Evolutionary conservation across 1,140 invertebrate genomes (phyloP).

Genomic region (Bombus balteatus): DNA sequence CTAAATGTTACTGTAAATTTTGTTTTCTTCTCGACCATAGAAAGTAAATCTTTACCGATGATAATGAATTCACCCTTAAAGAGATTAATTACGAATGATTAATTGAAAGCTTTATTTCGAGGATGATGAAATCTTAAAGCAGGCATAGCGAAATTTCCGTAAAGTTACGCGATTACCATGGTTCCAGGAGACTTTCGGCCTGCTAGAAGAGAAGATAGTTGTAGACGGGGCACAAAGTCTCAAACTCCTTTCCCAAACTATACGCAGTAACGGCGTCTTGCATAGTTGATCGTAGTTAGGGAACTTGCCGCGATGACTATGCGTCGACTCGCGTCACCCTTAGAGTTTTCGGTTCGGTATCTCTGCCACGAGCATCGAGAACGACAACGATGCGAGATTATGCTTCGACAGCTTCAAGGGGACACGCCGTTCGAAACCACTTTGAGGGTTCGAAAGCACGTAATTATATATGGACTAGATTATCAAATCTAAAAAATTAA

Average conservation of each 20-base stretch:
- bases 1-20: not conserved
- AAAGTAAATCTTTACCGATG: not conserved
- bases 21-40: not conserved
- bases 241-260: constrained; percentile 40
- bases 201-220: constrained; percentile 50
- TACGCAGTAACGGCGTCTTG: constrained; percentile 51
- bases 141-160: not conserved
- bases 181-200: constrained; percentile 50
- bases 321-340: constrained; percentile 50
- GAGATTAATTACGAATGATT: not conserved
- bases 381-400: constrained; percentile 20
- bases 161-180: constrained; percentile 11
- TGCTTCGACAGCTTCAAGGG: constrained; percentile 14
- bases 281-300: constrained; percentile 70
- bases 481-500: not conserved
- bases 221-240: constrained; percentile 54
- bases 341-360: constrained; percentile 34
- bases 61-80: not conserved
- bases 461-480: not conserved
- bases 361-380: constrained; percentile 34
- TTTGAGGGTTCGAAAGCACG: not conserved
- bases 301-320: constrained; percentile 60
- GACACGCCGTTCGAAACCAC: constrained; percentile 4
- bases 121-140: not conserved
- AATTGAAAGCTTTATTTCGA: not conserved